Percentiles rank a stretch among this genome's conserved stretches.
These are phyloP conservation scores for Pangasius krempfi DNA, from an alignment of 2,797 vertebrate species.

Conservation along the genomic window DNA sequence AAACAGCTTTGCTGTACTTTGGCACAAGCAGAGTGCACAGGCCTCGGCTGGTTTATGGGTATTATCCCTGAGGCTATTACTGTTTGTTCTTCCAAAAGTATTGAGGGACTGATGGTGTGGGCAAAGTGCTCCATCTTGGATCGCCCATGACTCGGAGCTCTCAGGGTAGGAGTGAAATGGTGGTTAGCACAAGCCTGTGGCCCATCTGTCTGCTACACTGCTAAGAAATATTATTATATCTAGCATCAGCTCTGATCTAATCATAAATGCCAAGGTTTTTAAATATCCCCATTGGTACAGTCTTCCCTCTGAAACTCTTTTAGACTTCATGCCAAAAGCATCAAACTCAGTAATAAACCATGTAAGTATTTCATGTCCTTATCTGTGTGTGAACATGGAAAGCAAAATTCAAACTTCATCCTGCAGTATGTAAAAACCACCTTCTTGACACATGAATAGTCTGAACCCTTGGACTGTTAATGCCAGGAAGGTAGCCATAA, in stretches of 20 bases:
- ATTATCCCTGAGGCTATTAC: conserved; percentile 50
- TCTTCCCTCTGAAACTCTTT: neutral
- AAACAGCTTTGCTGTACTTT: conserved; percentile 47
- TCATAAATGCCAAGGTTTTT: conserved; percentile 1
- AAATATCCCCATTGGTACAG: neutral
- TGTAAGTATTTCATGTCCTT: conserved; percentile 2
- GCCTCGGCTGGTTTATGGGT: conserved; percentile 49
- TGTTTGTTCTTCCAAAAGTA: conserved; percentile 59
- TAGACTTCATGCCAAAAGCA: neutral
- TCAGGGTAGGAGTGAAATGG: conserved; percentile 33
- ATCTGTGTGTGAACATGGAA: conserved; percentile 39
- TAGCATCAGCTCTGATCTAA: neutral
- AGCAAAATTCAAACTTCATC: conserved; percentile 28
- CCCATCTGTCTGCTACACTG: conserved; percentile 57
- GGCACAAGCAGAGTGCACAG: conserved; percentile 48
- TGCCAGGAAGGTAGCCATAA: conserved; percentile 47
- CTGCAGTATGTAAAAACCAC: conserved; percentile 35
- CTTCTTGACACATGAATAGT: conserved; percentile 45
- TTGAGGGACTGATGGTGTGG: conserved; percentile 51
- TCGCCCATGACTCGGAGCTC: conserved; percentile 37
- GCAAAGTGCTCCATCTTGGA: conserved; percentile 44
- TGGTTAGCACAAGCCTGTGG: conserved; percentile 48
- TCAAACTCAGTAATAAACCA: conserved; percentile 14
- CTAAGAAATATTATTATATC: conserved; percentile 41
- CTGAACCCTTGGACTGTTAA: conserved; percentile 17